Evolutionary conservation across 2,888 invertebrate genomes (phyloP).

Genomic region (Sabatieria punctata): DNA sequence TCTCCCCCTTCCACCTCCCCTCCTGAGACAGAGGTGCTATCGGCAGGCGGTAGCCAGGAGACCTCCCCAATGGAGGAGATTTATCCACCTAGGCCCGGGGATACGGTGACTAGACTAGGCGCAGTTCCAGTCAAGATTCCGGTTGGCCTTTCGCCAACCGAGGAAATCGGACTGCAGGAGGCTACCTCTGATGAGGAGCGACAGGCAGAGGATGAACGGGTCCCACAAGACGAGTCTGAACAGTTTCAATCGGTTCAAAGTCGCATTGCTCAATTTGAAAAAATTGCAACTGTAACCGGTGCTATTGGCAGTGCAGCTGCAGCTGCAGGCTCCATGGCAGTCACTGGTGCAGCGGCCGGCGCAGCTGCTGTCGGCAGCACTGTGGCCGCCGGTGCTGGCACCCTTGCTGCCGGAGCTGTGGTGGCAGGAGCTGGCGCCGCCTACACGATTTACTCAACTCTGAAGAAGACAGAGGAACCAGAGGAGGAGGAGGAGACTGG

Average conservation of each 20-base stretch:
- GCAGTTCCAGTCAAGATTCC: neutral
- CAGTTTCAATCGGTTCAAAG: neutral
- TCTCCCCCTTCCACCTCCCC: neutral
- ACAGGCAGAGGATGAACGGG: neutral
- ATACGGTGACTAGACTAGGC: neutral
- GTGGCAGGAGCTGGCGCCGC: neutral
- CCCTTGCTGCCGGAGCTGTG: neutral
- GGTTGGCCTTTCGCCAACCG: slow-evolving; percentile 5
- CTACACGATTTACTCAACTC: neutral
- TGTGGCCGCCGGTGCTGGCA: no score
- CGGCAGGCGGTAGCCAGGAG: no score
- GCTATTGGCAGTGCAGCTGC: neutral
- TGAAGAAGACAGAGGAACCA: neutral
- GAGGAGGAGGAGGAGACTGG: neutral
- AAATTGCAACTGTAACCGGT: neutral
- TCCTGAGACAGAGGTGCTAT: neutral
- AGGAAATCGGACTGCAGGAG: neutral
- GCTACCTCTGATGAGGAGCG: slow-evolving; percentile 3
- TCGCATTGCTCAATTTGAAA: neutral
- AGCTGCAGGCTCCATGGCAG: no score
- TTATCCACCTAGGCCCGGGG: slow-evolving; percentile 1
- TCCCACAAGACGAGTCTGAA: neutral
- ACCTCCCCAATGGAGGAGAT: slow-evolving; percentile 1
- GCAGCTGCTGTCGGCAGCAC: neutral
- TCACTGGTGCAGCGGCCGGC: neutral